phyloP scores from a whole-genome alignment of 2,113 vertebrate species.

The Anhinga anhinga region DNA sequence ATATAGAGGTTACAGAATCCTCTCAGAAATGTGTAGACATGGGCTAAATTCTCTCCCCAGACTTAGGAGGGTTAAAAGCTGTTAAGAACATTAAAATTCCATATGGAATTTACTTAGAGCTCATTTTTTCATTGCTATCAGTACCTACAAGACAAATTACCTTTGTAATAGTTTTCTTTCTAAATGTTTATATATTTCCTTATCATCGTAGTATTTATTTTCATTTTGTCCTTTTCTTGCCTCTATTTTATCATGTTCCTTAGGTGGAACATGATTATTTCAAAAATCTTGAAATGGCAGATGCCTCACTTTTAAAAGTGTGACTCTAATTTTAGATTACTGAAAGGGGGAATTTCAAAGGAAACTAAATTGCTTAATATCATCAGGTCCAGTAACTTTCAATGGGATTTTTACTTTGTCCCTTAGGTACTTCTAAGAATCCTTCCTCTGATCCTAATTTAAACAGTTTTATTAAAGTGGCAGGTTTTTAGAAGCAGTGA shows the following conservation, averaged over 20 bases:
- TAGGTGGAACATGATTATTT: not conserved
- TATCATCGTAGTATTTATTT: not conserved
- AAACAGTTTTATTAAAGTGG: not conserved
- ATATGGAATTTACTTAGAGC: not conserved
- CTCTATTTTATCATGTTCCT: not conserved
- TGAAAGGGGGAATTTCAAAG: not conserved
- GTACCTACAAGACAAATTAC: not conserved
- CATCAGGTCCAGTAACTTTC: not conserved
- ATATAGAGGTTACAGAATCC: not conserved
- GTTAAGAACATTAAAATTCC: not conserved
- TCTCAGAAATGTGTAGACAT: not conserved
- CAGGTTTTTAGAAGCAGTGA: not conserved
- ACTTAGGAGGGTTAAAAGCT: not conserved
- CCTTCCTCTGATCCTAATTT: not conserved
- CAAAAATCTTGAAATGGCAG: not conserved
- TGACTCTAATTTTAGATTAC: not conserved
- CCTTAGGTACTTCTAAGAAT: not conserved
- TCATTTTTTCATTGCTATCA: not conserved
- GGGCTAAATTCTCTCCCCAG: not conserved
- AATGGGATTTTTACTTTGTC: not conserved
- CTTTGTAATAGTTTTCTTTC: not conserved
- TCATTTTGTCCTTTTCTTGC: not conserved
- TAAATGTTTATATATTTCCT: not conserved
- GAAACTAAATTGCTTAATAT: not conserved
- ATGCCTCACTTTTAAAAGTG: not conserved